A percentile compares a stretch with the other conserved stretches of the same genome.
These are phyloP conservation scores for Manacus vitellinus DNA, from an alignment of 2,113 vertebrate genomes.

Conservation along the genomic window DNA sequence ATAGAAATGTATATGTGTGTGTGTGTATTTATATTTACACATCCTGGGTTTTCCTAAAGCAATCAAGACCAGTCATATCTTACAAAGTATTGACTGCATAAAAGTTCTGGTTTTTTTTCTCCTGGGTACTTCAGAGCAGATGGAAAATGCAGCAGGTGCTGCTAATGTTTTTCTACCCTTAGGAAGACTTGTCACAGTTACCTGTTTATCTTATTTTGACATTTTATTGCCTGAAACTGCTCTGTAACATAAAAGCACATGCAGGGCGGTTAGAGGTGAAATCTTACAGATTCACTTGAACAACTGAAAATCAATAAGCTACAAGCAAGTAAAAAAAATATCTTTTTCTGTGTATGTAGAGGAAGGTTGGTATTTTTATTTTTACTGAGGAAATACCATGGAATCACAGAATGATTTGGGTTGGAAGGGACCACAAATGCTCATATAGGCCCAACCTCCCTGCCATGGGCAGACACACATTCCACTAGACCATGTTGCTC, in stretches of 20 bases:
- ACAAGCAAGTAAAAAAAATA: neutral
- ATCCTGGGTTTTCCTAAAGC: neutral
- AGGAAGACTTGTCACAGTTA: slow-evolving; percentile 22
- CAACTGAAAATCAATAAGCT: slow-evolving; percentile 17
- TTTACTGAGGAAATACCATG: neutral
- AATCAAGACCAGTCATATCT: neutral
- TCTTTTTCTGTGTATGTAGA: neutral
- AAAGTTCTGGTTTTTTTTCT: neutral
- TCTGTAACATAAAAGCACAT: neutral
- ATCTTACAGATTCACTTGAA: neutral
- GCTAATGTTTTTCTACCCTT: neutral
- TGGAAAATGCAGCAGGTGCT: neutral
- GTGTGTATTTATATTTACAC: neutral
- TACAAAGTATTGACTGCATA: neutral
- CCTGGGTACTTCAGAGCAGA: neutral
- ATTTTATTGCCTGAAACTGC: slow-evolving; percentile 8
- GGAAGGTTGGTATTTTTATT: neutral
- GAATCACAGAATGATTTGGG: neutral
- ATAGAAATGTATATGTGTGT: neutral
- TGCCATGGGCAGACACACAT: neutral
- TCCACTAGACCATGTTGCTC: neutral
- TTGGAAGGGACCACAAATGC: neutral
- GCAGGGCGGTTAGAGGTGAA: neutral
- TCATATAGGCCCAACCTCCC: neutral
- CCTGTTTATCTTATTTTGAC: slow-evolving; percentile 48